Evolutionary conservation across 1,140 invertebrate species (phyloP).

Genomic region (Saccostrea echinata): DNA sequence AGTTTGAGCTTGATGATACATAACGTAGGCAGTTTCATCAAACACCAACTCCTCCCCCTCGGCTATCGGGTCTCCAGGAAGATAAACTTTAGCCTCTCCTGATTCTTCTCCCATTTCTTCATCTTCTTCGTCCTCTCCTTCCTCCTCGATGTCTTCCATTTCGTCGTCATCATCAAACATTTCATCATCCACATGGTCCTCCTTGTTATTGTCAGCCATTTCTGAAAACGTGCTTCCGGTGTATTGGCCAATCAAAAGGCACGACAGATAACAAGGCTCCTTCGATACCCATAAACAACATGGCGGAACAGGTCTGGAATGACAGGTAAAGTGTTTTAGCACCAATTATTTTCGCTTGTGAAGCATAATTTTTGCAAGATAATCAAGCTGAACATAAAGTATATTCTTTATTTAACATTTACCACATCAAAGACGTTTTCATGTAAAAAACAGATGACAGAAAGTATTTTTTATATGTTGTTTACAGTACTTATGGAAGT

Average conservation of each 20-base stretch:
- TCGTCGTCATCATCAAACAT: constrained; percentile 61
- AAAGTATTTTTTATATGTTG: background rate
- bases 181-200: constrained; percentile 52
- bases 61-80: constrained; percentile 85
- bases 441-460: background rate
- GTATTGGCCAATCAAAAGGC: constrained; percentile 63
- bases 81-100: constrained; percentile 83
- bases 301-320: constrained; percentile 72
- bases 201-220: constrained; percentile 61
- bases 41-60: constrained; percentile 91
- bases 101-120: constrained; percentile 62
- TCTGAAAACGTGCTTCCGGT: constrained; percentile 60
- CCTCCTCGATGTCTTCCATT: constrained; percentile 62
- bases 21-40: constrained; percentile 93
- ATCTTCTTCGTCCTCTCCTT: constrained; percentile 44
- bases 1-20: constrained; percentile 94
- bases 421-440: background rate
- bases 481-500: constrained; percentile 18
- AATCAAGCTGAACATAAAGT: background rate
- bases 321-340: constrained; percentile 64
- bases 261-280: constrained; percentile 53
- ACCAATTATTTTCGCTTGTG: constrained; percentile 16
- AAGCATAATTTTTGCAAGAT: background rate
- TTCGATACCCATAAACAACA: constrained; percentile 77
- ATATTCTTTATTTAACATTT: background rate